Evolutionary conservation across 2,113 vertebrate species (phyloP).

Genomic region (Cololabis saira): DNA sequence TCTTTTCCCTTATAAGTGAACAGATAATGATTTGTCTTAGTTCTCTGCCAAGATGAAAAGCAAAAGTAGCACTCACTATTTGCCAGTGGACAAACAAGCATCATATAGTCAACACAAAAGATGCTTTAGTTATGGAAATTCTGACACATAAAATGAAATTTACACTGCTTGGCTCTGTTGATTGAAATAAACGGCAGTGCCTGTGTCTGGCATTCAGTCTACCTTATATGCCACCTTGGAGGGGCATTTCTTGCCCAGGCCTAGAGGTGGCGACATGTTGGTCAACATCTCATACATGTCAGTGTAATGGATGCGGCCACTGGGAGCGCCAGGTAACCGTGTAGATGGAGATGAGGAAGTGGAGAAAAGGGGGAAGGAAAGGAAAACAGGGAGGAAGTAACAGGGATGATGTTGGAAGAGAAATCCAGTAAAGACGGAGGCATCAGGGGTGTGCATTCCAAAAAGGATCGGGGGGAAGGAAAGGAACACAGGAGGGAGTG

Average conservation of each 20-base stretch:
- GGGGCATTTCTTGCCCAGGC: slow-evolving; percentile 99
- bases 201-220: slow-evolving; percentile 65
- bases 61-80: slow-evolving; percentile 38
- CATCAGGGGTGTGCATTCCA: slow-evolving; percentile 50
- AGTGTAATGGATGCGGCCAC: slow-evolving; percentile 99
- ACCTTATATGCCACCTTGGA: slow-evolving; percentile 99
- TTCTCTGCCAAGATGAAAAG: slow-evolving; percentile 64
- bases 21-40: slow-evolving; percentile 13
- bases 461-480: slow-evolving; percentile 49
- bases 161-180: slow-evolving; percentile 17
- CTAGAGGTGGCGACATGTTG: slow-evolving; percentile 99
- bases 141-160: slow-evolving; percentile 53
- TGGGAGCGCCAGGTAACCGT: slow-evolving; percentile 76
- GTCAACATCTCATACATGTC: slow-evolving; percentile 99
- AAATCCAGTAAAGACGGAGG: slow-evolving; percentile 57
- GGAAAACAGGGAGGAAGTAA: slow-evolving; percentile 38
- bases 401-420: slow-evolving; percentile 41
- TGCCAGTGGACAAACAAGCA: slow-evolving; percentile 49
- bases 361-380: slow-evolving; percentile 40
- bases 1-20: slow-evolving; percentile 34
- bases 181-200: slow-evolving; percentile 26
- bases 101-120: slow-evolving; percentile 47
- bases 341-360: slow-evolving; percentile 49
- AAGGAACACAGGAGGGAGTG: slow-evolving; percentile 30
- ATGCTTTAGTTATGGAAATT: slow-evolving; percentile 27